phyloP scores from a whole-genome alignment of 2,113 vertebrate species.

The Hypanus sabinus region DNA sequence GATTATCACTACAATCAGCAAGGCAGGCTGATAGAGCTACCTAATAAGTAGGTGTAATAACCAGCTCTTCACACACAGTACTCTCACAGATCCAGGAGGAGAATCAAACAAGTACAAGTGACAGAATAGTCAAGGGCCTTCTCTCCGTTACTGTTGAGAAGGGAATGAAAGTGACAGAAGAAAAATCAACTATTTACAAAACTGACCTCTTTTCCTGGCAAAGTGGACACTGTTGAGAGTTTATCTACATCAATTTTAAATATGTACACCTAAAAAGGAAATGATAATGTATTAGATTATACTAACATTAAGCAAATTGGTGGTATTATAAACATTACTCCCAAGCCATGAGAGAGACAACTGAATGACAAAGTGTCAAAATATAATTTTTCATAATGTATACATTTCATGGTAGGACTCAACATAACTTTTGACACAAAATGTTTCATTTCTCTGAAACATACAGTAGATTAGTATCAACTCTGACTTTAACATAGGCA shows the following conservation, averaged over 20 bases:
- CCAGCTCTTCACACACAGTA: no score
- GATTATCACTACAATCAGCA: no score
- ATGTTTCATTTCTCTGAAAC: background rate
- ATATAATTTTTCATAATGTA: background rate
- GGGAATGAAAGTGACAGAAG: no score
- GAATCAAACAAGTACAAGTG: no score
- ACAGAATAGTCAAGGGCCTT: no score
- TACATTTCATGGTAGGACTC: background rate
- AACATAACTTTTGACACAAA: background rate
- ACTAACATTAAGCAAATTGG: background rate
- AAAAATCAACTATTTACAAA: background rate
- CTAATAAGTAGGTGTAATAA: no score
- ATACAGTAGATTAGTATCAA: background rate
- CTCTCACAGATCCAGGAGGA: no score
- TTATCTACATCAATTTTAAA: slow-evolving; percentile 64
- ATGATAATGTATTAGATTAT: slow-evolving; percentile 39
- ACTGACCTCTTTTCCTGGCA: slow-evolving; percentile 36
- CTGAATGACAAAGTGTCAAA: background rate
- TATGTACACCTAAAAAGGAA: slow-evolving; percentile 77
- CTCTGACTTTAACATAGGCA: background rate
- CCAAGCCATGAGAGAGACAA: background rate
- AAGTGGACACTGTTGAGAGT: background rate
- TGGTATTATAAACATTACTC: background rate
- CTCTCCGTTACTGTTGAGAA: no score
- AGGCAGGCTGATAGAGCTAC: no score